These are phyloP conservation scores for Hyla sarda DNA, from an alignment of 2,113 vertebrate genomes.

Conservation along the genomic window DNA sequence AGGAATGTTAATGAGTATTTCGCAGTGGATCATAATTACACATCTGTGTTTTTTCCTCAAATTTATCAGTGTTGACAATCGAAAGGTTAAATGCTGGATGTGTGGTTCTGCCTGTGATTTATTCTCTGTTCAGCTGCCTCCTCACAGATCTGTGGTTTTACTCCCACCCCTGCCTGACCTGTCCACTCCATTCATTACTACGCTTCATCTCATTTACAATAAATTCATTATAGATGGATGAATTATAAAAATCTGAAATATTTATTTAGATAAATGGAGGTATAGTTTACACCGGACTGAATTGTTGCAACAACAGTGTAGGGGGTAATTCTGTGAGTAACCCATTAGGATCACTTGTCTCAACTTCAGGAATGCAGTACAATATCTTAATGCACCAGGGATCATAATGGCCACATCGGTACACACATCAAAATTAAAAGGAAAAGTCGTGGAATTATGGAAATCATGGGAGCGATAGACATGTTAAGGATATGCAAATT, in stretches of 20 bases:
- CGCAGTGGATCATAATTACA: slow-evolving; percentile 32
- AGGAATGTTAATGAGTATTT: slow-evolving; percentile 39
- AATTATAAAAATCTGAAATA: not conserved
- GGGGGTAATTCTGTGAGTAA: no score
- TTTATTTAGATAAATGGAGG: no score
- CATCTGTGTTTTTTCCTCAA: slow-evolving; percentile 37
- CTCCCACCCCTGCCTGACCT: slow-evolving; percentile 35
- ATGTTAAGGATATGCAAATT: no score
- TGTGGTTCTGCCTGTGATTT: slow-evolving; percentile 26
- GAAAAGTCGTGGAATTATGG: no score
- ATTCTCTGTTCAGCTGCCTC: slow-evolving; percentile 34
- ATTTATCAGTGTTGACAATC: slow-evolving; percentile 36
- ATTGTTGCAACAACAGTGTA: no score
- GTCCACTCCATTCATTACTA: not conserved
- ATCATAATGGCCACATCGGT: no score
- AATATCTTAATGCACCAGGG: no score
- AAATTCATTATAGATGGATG: not conserved
- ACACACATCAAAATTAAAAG: no score
- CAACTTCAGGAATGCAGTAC: no score
- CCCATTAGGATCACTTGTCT: no score
- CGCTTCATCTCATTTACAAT: not conserved
- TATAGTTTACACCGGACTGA: no score
- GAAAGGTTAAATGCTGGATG: slow-evolving; percentile 45
- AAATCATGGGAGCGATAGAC: no score
- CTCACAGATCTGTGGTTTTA: slow-evolving; percentile 28